phyloP scores from a whole-genome alignment of 2,797 vertebrate species.

The Coregonus sp. region DNA sequence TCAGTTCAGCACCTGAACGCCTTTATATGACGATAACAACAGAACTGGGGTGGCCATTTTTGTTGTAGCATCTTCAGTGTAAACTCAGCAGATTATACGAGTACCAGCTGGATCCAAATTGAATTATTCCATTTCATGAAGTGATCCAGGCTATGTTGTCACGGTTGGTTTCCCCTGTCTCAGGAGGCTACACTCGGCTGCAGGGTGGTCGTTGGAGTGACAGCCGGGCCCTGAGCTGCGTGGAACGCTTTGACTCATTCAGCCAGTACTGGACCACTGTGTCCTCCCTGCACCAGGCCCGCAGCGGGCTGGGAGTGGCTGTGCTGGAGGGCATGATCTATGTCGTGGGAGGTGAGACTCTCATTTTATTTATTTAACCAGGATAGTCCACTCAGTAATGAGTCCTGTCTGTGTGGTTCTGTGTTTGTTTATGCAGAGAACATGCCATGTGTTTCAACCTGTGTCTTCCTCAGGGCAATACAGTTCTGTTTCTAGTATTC shows the following conservation, averaged over 20 bases:
- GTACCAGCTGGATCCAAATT: too few species aligned
- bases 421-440: neutral
- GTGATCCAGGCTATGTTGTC: too few species aligned
- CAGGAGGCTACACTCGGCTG: constrained; percentile 94
- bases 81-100: too few species aligned
- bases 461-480: neutral
- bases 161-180: too few species aligned
- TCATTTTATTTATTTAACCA: neutral
- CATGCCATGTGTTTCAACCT: neutral
- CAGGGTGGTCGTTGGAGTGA: constrained; percentile 96
- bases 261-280: constrained; percentile 98
- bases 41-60: too few species aligned
- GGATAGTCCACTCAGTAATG: neutral
- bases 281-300: constrained; percentile 91
- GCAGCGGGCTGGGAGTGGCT: too few species aligned
- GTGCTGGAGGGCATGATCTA: constrained; percentile 75
- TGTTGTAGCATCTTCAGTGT: too few species aligned
- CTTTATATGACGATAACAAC: neutral
- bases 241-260: constrained; percentile 97
- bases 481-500: neutral
- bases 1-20: neutral
- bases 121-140: too few species aligned
- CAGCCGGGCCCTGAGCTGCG: constrained; percentile 92
- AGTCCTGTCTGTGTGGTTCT: neutral
- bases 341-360: constrained; percentile 89